Base-by-base conservation (phyloP, 2,888 invertebrate species). In the Chrysotoxum bicinctum region DNA sequence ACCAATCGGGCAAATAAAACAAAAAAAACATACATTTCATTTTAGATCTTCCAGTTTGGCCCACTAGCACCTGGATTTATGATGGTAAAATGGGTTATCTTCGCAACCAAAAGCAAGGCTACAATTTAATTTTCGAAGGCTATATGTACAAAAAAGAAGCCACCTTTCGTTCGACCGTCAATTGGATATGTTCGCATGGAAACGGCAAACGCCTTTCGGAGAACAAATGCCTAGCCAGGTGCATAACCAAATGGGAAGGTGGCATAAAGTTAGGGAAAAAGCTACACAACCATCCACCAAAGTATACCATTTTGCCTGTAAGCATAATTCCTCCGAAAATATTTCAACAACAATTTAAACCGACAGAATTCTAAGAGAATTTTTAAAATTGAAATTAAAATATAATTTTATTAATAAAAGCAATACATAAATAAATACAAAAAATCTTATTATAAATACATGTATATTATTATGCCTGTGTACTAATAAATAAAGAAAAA, bases 111-210 rank as follows among this genome's bases (percentile, higher is more conserved):
- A 92, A 92, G 75, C 90, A 91, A 69, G 92, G 91, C 12, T 89
- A 89, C 69, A 92, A 92, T 89, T 88, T 92, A 19, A 88, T 92
- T 23, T 90, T 91, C 76, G 90, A 92, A 52, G 92, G 92, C 1
- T 91, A 90, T 52, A 90, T 91, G 90, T 92, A 91, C 80, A 91
- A 90, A 83, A 91, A 90, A 82, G 92, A 92, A 88, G 92, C 92
- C 35, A 91, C 90, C 74, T 92, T 92, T 88, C 90, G 91, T 58
- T 89, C 91, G 3, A 91, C 91, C 7, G 89, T 90, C 32, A 92
- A 92, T 87, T 92, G 92, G 92, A 91, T 92, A 43, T 92, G 92
- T 78, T 90, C 91, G 19, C 90, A 89, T 72, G 92, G 92, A 21
- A 92, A 92, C 87, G 91, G 91, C 12, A 91, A 90, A 87, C 90